phyloP scores from a whole-genome alignment of 2,888 invertebrate species.

The Drosophila macrospina region DNA sequence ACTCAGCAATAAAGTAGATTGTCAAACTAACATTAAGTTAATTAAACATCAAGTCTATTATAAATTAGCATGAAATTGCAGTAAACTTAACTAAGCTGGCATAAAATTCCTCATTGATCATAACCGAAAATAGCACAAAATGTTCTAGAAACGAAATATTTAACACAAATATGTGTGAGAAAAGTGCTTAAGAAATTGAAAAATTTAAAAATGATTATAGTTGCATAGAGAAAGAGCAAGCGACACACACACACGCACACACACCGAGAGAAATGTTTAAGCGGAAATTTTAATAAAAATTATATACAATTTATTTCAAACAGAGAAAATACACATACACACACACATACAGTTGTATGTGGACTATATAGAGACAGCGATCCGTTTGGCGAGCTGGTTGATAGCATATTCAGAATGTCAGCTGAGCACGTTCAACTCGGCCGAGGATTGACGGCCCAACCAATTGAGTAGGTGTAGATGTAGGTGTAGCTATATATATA shows the following conservation, averaged over 20 bases:
- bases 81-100: not conserved
- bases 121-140: constrained; percentile 38
- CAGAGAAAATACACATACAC: constrained; percentile 49
- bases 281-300: constrained; percentile 80
- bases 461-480: constrained; percentile 62
- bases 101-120: constrained; percentile 25
- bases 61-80: not conserved
- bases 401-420: constrained; percentile 62
- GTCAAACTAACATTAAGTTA: not conserved
- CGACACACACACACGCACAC: constrained; percentile 8
- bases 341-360: constrained; percentile 43
- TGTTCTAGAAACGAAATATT: constrained; percentile 28
- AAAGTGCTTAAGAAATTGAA: constrained; percentile 46
- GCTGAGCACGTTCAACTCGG: constrained; percentile 76
- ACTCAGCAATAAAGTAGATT: not conserved
- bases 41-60: not conserved
- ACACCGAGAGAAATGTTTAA: constrained; percentile 48
- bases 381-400: constrained; percentile 30
- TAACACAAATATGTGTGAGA: constrained; percentile 36
- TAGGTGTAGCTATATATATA: constrained; percentile 20
- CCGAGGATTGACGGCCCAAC: constrained; percentile 63
- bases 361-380: constrained; percentile 43
- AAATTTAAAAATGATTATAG: constrained; percentile 27
- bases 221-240: constrained; percentile 24
- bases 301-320: constrained; percentile 79